Base-by-base conservation (phyloP, 2,888 invertebrate genomes). In the Drosophila rellima region DNA sequence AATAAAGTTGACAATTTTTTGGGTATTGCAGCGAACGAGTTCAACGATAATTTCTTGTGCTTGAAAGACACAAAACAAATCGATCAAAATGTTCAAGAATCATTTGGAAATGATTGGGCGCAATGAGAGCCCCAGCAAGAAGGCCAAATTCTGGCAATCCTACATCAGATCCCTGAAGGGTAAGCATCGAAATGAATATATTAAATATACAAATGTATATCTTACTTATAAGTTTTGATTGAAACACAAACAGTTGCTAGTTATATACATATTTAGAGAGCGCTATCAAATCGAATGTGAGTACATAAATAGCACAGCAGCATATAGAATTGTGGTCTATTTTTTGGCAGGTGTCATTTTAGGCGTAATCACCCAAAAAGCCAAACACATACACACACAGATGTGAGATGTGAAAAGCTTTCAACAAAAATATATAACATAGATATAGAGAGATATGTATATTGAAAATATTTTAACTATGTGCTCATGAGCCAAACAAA, bases 31-130 rank as follows among this genome's bases (percentile, higher is more conserved):
- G 96, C 95, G 94, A 95, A 96, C 96, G 96, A 96, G 95, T 95
- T 94, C 78, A 94, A 92, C 94, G 90, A 92, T 87, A 79, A 82
- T 84, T 87, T 88, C 87, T 86, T 90, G 90, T 85, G 80, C 81
- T 86, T 80, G 69, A 81, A 81, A 85, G 70, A 75, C 75, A 81
- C 74, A 78, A 85, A 86, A 94, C 94, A 94, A 94, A 93, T 93
- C 94, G 92, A 94, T 93, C 94, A 96, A 95, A 94, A 96, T 97
- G 96, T 96, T 97, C 94, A 97, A 96, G 94, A 96, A 94, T 93
- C 97, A 97, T 94, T 95, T 97, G 94, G 97, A 97, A 94, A 97
- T 97, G 96, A 97, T 97, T 93, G 96, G 97, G 94, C 96, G 97
- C 94, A 97, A 97, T 93, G 97, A 97, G 94, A 95, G 96, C 93